A percentile compares a stretch with the other conserved stretches of the same genome.
phyloP scores from a whole-genome alignment of 2,888 invertebrate genomes.

The Nezara viridula region DNA sequence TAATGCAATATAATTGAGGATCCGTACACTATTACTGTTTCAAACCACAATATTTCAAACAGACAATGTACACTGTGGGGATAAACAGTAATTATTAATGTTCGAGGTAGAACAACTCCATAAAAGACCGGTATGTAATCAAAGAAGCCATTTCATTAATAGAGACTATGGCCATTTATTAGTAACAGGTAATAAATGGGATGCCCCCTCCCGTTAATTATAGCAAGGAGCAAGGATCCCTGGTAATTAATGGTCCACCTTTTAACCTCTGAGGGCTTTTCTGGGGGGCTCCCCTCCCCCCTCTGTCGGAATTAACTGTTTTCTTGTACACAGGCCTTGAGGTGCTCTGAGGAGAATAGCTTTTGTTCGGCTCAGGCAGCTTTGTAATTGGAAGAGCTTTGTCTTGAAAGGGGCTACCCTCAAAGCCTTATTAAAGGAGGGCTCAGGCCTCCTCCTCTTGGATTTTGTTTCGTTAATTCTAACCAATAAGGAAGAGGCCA shows the following conservation, averaged over 20 bases:
- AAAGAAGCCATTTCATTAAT: slow-evolving; percentile 41
- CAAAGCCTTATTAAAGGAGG: slow-evolving; percentile 58
- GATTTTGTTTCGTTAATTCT: slow-evolving; percentile 58
- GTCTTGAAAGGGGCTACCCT: slow-evolving; percentile 58
- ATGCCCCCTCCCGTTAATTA: slow-evolving; percentile 38
- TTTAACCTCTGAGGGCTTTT: slow-evolving; percentile 47
- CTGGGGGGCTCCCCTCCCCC: neutral
- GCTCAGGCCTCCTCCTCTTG: slow-evolving; percentile 36
- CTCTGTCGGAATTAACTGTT: slow-evolving; percentile 37
- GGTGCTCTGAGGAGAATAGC: slow-evolving; percentile 51
- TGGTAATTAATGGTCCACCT: slow-evolving; percentile 45
- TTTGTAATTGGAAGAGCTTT: slow-evolving; percentile 60
- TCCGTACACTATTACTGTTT: neutral
- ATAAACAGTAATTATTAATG: neutral
- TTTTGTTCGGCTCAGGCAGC: slow-evolving; percentile 53
- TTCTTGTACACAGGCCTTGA: slow-evolving; percentile 31
- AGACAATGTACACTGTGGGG: neutral
- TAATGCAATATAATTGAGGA: no score
- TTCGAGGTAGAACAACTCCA: neutral
- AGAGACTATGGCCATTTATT: slow-evolving; percentile 31
- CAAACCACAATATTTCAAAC: neutral
- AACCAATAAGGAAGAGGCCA: slow-evolving; percentile 59
- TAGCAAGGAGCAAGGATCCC: slow-evolving; percentile 45
- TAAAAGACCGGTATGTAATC: slow-evolving; percentile 2
- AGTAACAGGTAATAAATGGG: slow-evolving; percentile 36